Conservation (phyloP, 2,113 vertebrate species). For the Todiramphus chloris region DNA sequence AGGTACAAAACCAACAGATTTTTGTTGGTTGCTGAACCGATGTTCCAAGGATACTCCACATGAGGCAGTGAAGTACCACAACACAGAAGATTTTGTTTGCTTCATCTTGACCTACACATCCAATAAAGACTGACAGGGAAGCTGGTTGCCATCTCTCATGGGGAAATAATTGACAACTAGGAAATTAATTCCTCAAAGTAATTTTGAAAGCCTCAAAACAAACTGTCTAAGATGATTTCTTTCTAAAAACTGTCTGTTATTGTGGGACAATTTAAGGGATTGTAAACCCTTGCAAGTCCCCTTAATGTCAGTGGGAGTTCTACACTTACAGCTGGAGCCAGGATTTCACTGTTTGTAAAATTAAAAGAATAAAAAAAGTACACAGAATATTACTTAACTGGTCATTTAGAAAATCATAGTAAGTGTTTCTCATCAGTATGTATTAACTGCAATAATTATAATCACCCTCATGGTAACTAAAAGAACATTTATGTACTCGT, state of each 20-base stretch:
- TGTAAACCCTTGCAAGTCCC: background rate
- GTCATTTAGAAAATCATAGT: conserved; percentile 2
- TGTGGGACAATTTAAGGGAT: background rate
- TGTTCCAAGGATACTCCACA: background rate
- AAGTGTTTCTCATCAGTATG: conserved; percentile 4
- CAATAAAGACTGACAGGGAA: background rate
- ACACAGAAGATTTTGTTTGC: background rate
- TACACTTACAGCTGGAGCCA: background rate
- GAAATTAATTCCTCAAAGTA: background rate
- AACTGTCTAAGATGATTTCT: background rate
- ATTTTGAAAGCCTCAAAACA: background rate
- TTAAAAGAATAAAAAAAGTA: background rate
- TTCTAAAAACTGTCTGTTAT: background rate
- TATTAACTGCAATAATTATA: conserved; percentile 44
- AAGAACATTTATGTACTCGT: conserved; percentile 11
- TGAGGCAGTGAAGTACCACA: background rate
- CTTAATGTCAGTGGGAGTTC: background rate
- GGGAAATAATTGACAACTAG: background rate
- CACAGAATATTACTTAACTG: conserved; percentile 15
- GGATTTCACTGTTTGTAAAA: background rate
- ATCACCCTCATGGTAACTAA: background rate
- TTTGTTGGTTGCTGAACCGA: background rate
- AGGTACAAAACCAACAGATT: background rate
- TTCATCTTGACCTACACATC: background rate
- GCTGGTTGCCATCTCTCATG: background rate